Percentiles rank a stretch among this genome's conserved stretches.
Conservation (phyloP, 2,113 vertebrate species). For the Ceyx cyanopectus region DNA sequence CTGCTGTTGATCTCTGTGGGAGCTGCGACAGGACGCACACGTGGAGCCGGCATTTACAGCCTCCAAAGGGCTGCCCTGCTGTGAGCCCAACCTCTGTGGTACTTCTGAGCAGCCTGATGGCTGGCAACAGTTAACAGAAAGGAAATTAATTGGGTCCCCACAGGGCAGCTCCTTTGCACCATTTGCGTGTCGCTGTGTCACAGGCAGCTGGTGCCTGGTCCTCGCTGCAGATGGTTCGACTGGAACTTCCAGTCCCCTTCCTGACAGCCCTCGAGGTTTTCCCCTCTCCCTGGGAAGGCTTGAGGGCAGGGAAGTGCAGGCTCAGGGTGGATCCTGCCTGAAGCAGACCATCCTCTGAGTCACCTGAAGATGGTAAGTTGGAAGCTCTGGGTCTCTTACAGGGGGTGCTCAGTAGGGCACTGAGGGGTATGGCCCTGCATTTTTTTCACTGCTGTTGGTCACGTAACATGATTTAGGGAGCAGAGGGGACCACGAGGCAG, state of each 20-base stretch:
- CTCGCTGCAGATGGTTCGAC: rapidly evolving
- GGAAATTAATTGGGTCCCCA: neutral
- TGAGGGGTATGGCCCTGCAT: rapidly evolving
- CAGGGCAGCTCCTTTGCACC: neutral
- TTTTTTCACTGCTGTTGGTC: neutral
- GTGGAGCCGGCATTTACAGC: neutral
- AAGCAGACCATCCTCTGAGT: neutral
- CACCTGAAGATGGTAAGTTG: neutral
- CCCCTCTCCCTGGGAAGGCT: neutral
- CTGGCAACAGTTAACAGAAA: neutral
- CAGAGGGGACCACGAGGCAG: neutral
- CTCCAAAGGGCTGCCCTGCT: neutral
- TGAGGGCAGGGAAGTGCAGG: neutral
- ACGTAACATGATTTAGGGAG: rapidly evolving
- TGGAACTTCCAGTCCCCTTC: neutral
- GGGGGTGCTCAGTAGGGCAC: neutral
- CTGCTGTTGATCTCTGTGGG: neutral
- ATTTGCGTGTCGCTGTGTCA: rapidly evolving
- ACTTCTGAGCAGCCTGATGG: neutral
- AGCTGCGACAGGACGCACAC: rapidly evolving
- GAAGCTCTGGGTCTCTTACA: neutral
- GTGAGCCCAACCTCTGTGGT: neutral
- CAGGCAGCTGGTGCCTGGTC: neutral
- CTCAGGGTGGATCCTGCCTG: neutral
- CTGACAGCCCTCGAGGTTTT: neutral